phyloP scores from a whole-genome alignment of 2,113 vertebrate genomes.

The Oostethus manadensis region DNA sequence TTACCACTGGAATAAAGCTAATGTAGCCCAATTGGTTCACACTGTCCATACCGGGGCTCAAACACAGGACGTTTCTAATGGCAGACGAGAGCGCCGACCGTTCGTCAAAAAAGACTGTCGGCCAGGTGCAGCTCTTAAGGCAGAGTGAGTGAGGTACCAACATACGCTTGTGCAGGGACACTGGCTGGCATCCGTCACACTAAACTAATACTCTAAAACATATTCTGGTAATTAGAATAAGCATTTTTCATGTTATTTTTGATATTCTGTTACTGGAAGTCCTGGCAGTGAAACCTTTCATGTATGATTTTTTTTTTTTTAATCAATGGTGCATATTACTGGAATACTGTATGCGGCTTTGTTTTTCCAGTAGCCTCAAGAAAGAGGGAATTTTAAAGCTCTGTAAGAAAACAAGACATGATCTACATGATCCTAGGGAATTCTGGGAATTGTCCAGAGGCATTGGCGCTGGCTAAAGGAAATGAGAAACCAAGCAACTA shows the following conservation, averaged over 20 bases:
- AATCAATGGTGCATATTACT: constrained; percentile 51
- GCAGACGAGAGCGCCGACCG: too few species aligned
- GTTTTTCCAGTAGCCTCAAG: constrained; percentile 31
- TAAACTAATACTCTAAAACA: neutral
- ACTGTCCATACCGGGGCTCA: too few species aligned
- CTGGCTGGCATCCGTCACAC: too few species aligned
- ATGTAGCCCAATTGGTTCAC: too few species aligned
- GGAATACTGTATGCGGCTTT: constrained; percentile 18
- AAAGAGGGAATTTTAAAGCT: constrained; percentile 37
- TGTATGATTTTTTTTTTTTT: constrained; percentile 6
- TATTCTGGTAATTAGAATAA: constrained; percentile 7
- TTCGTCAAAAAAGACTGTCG: too few species aligned
- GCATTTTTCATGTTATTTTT: constrained; percentile 15
- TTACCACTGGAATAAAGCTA: neutral
- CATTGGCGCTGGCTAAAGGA: constrained; percentile 47
- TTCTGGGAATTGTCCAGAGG: constrained; percentile 31
- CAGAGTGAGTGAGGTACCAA: too few species aligned
- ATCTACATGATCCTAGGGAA: constrained; percentile 27
- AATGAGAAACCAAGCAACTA: constrained; percentile 28
- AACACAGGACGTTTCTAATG: too few species aligned
- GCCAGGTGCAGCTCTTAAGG: too few species aligned
- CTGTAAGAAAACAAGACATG: constrained; percentile 29
- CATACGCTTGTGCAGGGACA: too few species aligned
- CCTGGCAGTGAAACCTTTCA: constrained; percentile 18
- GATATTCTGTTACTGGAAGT: constrained; percentile 34